Evolutionary conservation across 2,888 invertebrate genomes (phyloP).

Genomic region (Hoplodrina blanda): DNA sequence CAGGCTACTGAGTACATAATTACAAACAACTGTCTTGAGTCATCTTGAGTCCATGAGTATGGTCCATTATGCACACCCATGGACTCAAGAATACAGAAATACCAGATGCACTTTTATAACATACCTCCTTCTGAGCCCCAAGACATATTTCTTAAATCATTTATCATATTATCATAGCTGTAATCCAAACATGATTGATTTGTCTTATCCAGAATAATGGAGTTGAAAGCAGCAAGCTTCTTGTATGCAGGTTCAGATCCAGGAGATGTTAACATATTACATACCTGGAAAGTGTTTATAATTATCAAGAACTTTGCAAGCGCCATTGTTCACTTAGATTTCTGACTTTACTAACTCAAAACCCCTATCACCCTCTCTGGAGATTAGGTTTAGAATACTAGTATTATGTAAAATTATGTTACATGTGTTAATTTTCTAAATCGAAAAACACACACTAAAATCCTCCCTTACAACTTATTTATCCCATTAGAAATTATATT

Average conservation of each 20-base stretch:
- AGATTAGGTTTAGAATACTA: too few species aligned
- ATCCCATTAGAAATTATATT: neutral
- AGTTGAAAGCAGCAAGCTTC: constrained; percentile 94
- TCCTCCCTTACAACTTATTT: too few species aligned
- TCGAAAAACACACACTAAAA: too few species aligned
- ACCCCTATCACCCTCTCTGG: too few species aligned
- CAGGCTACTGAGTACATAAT: neutral
- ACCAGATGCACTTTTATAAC: constrained; percentile 8
- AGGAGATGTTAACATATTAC: constrained; percentile 93
- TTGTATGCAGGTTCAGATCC: constrained; percentile 91
- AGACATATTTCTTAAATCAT: constrained; percentile 91
- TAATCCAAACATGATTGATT: constrained; percentile 95
- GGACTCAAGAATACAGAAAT: neutral
- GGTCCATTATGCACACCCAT: neutral
- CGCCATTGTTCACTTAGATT: too few species aligned
- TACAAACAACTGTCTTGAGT: neutral
- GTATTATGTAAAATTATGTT: too few species aligned
- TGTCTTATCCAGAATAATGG: constrained; percentile 91
- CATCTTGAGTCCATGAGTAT: too few species aligned
- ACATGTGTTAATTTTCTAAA: too few species aligned
- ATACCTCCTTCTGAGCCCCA: constrained; percentile 93
- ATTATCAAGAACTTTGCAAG: neutral
- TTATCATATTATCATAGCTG: constrained; percentile 94
- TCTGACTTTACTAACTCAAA: too few species aligned
- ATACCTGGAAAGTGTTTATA: constrained; percentile 87